Evolutionary conservation across 1,140 invertebrate species (phyloP).

Genomic region (Saccostrea echinata): DNA sequence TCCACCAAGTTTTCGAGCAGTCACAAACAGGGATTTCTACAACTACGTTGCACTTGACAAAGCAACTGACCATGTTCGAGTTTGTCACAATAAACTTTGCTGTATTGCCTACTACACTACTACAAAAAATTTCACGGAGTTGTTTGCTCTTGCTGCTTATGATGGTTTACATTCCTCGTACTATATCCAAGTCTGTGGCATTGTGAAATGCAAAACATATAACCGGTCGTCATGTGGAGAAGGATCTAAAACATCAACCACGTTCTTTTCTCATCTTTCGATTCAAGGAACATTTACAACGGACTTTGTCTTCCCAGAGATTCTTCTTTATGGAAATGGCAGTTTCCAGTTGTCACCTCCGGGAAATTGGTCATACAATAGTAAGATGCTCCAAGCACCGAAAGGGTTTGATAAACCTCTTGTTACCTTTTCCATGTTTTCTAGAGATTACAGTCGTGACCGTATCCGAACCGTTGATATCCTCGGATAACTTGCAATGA

Average conservation of each 20-base stretch:
- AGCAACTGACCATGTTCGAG: conserved; percentile 40
- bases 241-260: conserved; percentile 49
- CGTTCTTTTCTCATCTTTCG: conserved; percentile 60
- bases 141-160: conserved; percentile 75
- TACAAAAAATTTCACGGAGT: conserved; percentile 34
- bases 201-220: conserved; percentile 67
- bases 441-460: conserved; percentile 56
- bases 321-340: conserved; percentile 58
- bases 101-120: conserved; percentile 66
- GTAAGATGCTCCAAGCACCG: conserved; percentile 20
- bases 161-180: conserved; percentile 72
- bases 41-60: conserved; percentile 62
- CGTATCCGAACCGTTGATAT: no score
- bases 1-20: conserved; percentile 41
- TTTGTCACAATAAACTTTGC: conserved; percentile 68
- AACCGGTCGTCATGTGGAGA: conserved; percentile 61
- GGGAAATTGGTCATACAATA: conserved; percentile 48
- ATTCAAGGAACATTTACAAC: conserved; percentile 66
- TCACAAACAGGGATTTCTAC: conserved; percentile 64
- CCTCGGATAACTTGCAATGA: no score
- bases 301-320: conserved; percentile 69
- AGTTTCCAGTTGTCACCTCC: conserved; percentile 40
- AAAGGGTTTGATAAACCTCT: conserved; percentile 47
- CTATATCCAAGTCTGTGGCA: conserved; percentile 74
- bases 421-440: conserved; percentile 63